phyloP scores from a whole-genome alignment of 37 sponge, comb jelly and placozoan genomes.

The Spongia lamella region DNA sequence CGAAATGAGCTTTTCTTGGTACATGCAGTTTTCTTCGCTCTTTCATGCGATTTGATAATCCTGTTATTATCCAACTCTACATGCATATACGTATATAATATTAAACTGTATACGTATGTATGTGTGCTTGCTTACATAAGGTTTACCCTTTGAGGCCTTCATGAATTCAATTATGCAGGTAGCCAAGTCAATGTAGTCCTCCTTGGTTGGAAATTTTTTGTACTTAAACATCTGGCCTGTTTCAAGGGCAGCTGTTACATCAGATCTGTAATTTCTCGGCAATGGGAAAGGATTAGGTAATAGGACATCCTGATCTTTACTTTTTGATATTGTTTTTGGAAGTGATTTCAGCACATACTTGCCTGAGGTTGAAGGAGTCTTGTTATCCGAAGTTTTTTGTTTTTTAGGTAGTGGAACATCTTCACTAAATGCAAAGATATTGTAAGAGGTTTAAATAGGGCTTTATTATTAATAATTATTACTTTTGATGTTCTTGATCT shows the following conservation, averaged over 20 bases:
- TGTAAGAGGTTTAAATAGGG: no score
- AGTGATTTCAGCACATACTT: constrained; percentile 2
- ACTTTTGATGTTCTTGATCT: no score
- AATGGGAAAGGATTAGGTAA: constrained; percentile 23
- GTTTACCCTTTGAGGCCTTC: constrained; percentile 12
- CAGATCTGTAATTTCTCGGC: constrained; percentile 12
- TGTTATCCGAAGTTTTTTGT: no score
- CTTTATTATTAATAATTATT: no score
- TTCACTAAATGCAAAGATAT: no score
- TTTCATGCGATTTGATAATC: not conserved
- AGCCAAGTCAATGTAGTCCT: constrained; percentile 25
- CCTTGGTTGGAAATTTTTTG: constrained; percentile 10
- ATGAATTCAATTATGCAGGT: constrained; percentile 15
- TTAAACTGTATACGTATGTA: not conserved
- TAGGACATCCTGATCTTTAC: constrained; percentile 6
- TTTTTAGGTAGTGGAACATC: no score
- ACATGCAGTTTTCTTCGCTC: not conserved
- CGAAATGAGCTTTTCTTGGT: no score
- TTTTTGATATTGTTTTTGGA: not conserved
- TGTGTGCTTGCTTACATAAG: constrained; percentile 14
- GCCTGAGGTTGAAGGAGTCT: no score
- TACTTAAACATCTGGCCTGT: constrained; percentile 26
- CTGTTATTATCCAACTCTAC: not conserved
- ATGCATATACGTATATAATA: not conserved
- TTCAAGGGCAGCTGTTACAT: constrained; percentile 8